Conservation (phyloP, 1,140 invertebrate genomes). For the Ceratitis capitata region DNA sequence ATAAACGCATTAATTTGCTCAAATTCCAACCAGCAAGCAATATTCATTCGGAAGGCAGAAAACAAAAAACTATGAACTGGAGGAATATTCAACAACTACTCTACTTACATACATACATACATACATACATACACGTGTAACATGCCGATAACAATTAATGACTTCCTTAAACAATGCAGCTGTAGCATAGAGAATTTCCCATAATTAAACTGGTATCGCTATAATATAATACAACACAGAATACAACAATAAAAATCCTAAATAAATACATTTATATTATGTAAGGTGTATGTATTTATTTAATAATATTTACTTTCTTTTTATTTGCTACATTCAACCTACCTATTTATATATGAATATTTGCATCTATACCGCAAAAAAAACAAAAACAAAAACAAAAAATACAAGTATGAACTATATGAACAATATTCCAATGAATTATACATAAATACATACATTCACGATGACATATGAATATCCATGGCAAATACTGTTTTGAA, state of each 20-base stretch:
- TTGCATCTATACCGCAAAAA: not conserved
- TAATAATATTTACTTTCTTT: not conserved
- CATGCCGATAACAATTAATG: not conserved
- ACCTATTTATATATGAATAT: not conserved
- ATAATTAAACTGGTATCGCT: not conserved
- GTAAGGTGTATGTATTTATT: not conserved
- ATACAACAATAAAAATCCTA: not conserved
- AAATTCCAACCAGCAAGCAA: not conserved
- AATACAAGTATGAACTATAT: not conserved
- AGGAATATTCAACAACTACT: not conserved
- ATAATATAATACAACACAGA: not conserved
- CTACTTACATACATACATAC: not conserved
- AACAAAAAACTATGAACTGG: not conserved
- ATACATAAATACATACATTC: too few species aligned
- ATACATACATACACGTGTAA: not conserved
- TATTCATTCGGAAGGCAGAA: not conserved
- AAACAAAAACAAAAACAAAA: too few species aligned
- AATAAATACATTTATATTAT: too few species aligned
- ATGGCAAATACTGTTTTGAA: not conserved
- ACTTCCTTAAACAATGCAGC: not conserved
- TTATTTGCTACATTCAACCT: not conserved
- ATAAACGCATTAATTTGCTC: constrained; percentile 23
- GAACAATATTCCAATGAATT: not conserved
- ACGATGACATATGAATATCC: too few species aligned
- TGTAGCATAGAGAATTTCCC: not conserved